Evolutionary conservation across 2,888 invertebrate genomes (phyloP).

Genomic region (Heliconius aoede): DNA sequence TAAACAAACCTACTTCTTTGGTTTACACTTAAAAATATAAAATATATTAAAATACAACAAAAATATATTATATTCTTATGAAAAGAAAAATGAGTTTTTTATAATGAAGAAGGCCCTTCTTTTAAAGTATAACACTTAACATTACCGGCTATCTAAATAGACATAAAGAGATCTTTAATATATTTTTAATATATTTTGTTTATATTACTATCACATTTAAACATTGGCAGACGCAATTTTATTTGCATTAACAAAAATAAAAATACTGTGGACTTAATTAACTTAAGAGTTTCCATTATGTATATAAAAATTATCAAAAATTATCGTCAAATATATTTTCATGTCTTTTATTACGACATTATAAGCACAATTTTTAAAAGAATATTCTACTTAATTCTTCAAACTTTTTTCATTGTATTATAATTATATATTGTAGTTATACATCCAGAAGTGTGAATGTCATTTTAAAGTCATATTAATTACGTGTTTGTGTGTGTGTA

Average conservation of each 20-base stretch:
- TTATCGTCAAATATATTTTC: too few relatives aligned
- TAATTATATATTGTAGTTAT: neutral
- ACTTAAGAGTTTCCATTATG: too few relatives aligned
- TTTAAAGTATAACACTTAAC: neutral
- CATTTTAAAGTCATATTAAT: neutral
- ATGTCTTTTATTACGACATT: too few relatives aligned
- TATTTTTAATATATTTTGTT: neutral
- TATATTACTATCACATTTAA: conserved; percentile 13
- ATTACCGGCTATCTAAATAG: neutral
- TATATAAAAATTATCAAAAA: too few relatives aligned
- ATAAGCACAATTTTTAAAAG: too few relatives aligned
- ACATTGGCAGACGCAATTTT: conserved; percentile 1
- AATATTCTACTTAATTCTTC: neutral
- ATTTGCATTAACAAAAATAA: neutral
- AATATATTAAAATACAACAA: neutral
- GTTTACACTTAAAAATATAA: conserved; percentile 1
- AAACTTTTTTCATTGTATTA: neutral
- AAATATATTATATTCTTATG: neutral
- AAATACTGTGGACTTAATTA: neutral
- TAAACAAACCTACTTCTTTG: conserved; percentile 23
- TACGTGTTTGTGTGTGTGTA: neutral
- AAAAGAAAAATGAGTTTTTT: neutral
- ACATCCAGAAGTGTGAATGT: neutral
- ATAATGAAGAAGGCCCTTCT: conserved; percentile 11
- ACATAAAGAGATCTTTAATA: neutral